phyloP scores from a whole-genome alignment of 2,888 invertebrate species.

The Coelopa pilipes region DNA sequence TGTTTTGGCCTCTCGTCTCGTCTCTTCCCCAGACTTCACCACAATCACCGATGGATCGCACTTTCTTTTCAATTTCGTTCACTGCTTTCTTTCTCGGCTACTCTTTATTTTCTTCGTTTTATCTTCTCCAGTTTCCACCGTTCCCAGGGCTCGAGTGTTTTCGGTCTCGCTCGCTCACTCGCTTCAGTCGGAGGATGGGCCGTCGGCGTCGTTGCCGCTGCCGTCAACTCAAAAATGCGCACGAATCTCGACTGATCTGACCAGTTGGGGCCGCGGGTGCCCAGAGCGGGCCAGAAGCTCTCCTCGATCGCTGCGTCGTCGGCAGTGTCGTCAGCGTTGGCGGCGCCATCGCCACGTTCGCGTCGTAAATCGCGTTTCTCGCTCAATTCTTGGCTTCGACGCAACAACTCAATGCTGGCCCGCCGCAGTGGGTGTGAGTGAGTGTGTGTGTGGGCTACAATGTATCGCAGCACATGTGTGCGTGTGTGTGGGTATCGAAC shows the following conservation, averaged over 20 bases:
- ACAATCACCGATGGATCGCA: slow-evolving; percentile 16
- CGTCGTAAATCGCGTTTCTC: slow-evolving; percentile 35
- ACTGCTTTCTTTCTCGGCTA: slow-evolving; percentile 27
- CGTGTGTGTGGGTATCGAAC: background rate
- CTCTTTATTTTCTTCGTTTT: background rate
- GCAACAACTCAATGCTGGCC: background rate
- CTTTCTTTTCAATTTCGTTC: slow-evolving; percentile 28
- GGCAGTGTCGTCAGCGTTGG: slow-evolving; percentile 1
- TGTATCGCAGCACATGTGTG: too few species aligned
- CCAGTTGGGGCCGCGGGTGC: slow-evolving; percentile 1
- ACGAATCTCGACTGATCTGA: slow-evolving; percentile 32
- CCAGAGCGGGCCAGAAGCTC: background rate
- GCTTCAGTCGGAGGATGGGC: too few species aligned
- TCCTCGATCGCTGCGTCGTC: slow-evolving; percentile 9
- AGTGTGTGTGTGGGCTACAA: background rate
- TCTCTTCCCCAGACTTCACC: too few species aligned
- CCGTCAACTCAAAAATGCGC: slow-evolving; percentile 26
- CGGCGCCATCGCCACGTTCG: slow-evolving; percentile 16
- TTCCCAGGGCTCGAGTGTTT: background rate
- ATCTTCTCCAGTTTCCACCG: background rate
- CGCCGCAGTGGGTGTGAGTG: background rate
- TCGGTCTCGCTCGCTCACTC: background rate
- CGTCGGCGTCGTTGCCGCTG: too few species aligned
- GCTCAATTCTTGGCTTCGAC: slow-evolving; percentile 24
- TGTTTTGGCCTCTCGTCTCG: background rate